Percentiles rank a stretch among this genome's conserved stretches.
Evolutionary conservation across 2,113 vertebrate genomes (phyloP).

Genomic region (Corythornis madagascariensis): DNA sequence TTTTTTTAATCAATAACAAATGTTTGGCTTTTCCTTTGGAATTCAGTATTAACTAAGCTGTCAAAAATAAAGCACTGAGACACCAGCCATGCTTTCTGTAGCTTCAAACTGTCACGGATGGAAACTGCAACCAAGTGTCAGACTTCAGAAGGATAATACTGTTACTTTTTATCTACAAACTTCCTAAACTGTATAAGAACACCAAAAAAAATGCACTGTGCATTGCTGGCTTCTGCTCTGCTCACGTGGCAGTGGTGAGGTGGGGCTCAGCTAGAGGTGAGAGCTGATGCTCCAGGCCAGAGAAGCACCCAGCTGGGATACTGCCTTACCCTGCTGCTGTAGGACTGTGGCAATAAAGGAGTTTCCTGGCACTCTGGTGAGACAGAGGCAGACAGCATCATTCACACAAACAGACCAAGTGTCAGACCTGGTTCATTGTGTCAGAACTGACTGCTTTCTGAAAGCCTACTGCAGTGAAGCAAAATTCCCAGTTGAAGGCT

Average conservation of each 20-base stretch:
- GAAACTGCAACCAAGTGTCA: background rate
- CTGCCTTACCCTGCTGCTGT: background rate
- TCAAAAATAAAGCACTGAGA: background rate
- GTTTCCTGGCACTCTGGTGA: background rate
- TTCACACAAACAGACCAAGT: background rate
- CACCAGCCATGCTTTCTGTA: background rate
- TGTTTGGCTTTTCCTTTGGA: background rate
- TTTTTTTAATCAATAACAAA: background rate
- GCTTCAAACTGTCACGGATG: background rate
- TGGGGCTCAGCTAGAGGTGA: background rate
- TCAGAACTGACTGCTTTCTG: background rate
- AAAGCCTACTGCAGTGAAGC: background rate
- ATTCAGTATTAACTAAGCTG: background rate
- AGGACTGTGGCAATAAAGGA: background rate
- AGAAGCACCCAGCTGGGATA: background rate
- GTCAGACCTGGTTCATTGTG: background rate
- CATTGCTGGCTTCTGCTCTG: background rate
- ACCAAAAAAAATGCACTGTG: background rate
- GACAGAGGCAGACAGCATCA: accelerated
- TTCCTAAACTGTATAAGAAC: background rate
- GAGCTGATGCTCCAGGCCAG: background rate
- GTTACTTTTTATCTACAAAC: background rate
- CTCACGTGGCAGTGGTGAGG: background rate
- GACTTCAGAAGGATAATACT: background rate
- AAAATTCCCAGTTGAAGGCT: background rate